These are phyloP conservation scores for Callosobruchus maculatus DNA, from an alignment of 2,888 invertebrate genomes.

Conservation along the genomic window DNA sequence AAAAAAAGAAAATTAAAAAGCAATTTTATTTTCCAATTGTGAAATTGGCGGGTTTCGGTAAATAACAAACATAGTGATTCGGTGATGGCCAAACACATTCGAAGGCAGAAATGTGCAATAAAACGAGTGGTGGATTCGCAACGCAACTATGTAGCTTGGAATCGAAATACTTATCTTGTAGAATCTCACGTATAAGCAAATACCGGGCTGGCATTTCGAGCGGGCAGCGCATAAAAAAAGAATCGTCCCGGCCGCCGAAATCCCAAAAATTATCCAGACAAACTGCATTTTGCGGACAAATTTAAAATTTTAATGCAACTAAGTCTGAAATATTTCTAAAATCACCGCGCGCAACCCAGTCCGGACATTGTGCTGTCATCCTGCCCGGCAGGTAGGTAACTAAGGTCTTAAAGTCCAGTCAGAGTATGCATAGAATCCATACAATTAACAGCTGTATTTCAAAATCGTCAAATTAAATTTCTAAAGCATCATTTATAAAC, in stretches of 20 bases:
- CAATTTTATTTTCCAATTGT: no score
- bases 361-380: background rate
- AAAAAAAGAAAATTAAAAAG: no score
- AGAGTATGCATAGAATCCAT: background rate
- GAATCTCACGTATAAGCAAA: constrained; percentile 15
- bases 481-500: no score
- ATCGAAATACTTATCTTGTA: constrained; percentile 1
- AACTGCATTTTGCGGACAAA: constrained; percentile 38
- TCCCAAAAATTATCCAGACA: constrained; percentile 39
- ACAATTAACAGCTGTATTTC: no score
- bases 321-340: constrained; percentile 40
- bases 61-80: background rate
- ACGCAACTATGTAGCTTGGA: background rate
- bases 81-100: background rate
- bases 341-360: background rate
- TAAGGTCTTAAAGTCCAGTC: background rate
- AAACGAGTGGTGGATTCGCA: background rate
- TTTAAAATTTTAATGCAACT: constrained; percentile 38
- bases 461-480: no score
- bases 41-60: background rate
- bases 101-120: background rate
- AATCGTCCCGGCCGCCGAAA: constrained; percentile 22
- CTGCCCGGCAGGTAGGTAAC: background rate
- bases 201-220: constrained; percentile 11
- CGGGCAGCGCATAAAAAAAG: constrained; percentile 19